A percentile compares a stretch with the other conserved stretches of the same genome.
Conservation (phyloP, 2,113 vertebrate genomes). For the Ophiodon elongatus region DNA sequence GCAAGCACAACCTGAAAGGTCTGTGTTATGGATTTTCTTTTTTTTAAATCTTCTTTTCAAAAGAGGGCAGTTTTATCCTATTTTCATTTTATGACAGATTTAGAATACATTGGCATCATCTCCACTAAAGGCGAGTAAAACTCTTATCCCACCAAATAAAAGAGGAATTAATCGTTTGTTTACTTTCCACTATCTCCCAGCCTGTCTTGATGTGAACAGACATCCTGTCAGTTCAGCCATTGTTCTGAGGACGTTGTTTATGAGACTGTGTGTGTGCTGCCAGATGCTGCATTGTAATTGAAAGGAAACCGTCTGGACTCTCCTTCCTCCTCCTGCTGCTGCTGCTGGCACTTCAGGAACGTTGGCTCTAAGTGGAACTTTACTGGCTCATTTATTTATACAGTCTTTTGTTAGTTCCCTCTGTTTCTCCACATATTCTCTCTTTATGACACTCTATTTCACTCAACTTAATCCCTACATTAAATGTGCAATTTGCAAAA, state of each 20-base stretch:
- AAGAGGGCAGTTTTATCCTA: not conserved
- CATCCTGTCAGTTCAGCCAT: slow-evolving; percentile 54
- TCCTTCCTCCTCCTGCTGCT: slow-evolving; percentile 53
- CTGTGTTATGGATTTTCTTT: not conserved
- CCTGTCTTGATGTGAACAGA: slow-evolving; percentile 57
- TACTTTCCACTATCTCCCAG: slow-evolving; percentile 34
- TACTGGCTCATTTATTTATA: slow-evolving; percentile 63
- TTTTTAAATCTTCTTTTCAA: slow-evolving; percentile 19
- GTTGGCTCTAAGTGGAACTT: slow-evolving; percentile 56
- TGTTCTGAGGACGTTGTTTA: slow-evolving; percentile 61
- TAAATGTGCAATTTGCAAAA: not conserved
- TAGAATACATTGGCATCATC: slow-evolving; percentile 6
- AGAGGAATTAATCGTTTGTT: slow-evolving; percentile 33
- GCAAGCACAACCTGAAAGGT: not conserved
- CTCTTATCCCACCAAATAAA: slow-evolving; percentile 11
- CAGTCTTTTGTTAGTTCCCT: slow-evolving; percentile 32
- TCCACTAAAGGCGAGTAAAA: slow-evolving; percentile 7
- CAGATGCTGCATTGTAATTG: slow-evolving; percentile 78
- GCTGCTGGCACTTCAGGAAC: slow-evolving; percentile 59
- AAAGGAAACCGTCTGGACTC: slow-evolving; percentile 71
- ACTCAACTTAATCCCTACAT: slow-evolving; percentile 1
- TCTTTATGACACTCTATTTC: slow-evolving; percentile 28
- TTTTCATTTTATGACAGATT: slow-evolving; percentile 9
- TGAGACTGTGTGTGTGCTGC: slow-evolving; percentile 49
- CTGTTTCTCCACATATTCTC: slow-evolving; percentile 1